Evolutionary conservation across 2,113 vertebrate genomes (phyloP), one percentile per base, ranked within the genome.

Genomic region (Pygathrix nemaeus): DNA sequence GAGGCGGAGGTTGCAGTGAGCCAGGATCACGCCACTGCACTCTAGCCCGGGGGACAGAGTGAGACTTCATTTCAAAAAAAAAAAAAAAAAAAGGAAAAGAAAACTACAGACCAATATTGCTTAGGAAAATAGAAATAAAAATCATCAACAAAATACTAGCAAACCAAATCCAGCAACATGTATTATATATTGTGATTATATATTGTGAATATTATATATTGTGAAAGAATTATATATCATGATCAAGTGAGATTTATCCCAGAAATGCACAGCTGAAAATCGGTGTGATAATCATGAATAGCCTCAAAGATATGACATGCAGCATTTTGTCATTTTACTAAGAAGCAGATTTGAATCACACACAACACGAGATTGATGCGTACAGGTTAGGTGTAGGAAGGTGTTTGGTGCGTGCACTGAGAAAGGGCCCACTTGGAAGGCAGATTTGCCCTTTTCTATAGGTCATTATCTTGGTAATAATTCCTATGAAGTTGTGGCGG

Each of bases 271-370:
- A 48, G 64, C 86, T 93, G 18, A 86, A 93, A 87, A 57, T 94
- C 40, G 48, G 48, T 83, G 11, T 75, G 70, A 84, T 89, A 72
- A 43, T 93, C 25, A 90, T 57, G 27, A 95, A 52, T 61, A 32
- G 16, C 30, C 73, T 96, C 57, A n/a, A 96, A 94, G 32, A 43
- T 25, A 84, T 27, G 61, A 52, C 4, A 61, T 48, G 8, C 17
- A 73, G 38, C 50, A 84, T 87, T 96, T 38, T 91, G 35, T 90
- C 40, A 59, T 94, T 95, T 80, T 85, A 66, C 52, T 78, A 93
- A 95, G 76, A 81, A 93, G 72, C 38, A 95, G 75, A 90, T 92
- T 32, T 82, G 64, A 94, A 96, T 12, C 43, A 80, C 38, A 92
- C 10, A 89, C 45, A 72, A 35, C 9, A 45, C 10, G 1, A 93